Percentiles rank a stretch among this genome's conserved stretches.
These are phyloP conservation scores for Hipparchia sbordonii DNA, from an alignment of 2,888 invertebrate genomes.

Conservation along the genomic window DNA sequence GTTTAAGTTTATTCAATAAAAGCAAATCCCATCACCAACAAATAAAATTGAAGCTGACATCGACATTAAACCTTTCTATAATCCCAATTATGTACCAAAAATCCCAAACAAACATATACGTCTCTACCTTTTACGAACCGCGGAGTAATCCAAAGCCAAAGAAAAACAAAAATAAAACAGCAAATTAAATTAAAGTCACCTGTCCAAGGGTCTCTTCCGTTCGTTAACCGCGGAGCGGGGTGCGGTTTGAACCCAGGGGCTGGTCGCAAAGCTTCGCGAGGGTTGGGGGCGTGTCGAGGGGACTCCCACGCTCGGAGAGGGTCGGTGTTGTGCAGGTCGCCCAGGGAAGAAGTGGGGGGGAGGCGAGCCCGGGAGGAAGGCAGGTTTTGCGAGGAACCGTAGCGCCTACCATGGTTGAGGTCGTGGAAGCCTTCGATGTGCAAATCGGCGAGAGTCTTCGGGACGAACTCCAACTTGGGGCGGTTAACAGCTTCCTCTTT, in stretches of 20 bases:
- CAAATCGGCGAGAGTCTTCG: constrained; percentile 94
- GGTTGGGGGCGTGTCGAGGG: constrained; percentile 47
- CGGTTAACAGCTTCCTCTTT: constrained; percentile 94
- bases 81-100: not conserved
- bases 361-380: constrained; percentile 58
- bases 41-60: not conserved
- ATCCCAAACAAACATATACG: not conserved
- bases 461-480: constrained; percentile 95
- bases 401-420: constrained; percentile 86
- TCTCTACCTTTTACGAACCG: not conserved
- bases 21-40: constrained; percentile 32
- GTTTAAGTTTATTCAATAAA: not conserved
- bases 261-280: constrained; percentile 34
- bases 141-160: constrained; percentile 59
- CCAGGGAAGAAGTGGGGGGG: constrained; percentile 71
- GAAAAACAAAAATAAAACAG: constrained; percentile 50
- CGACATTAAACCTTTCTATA: not conserved
- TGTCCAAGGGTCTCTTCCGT: constrained; percentile 84
- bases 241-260: constrained; percentile 49
- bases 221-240: constrained; percentile 71
- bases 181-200: constrained; percentile 83
- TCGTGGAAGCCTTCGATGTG: constrained; percentile 90
- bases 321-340: constrained; percentile 67
- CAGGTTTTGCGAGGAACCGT: constrained; percentile 78
- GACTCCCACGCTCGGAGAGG: constrained; percentile 72